These are phyloP conservation scores for Acutogordius australiensis DNA, from an alignment of 2,888 invertebrate genomes.

Conservation along the genomic window DNA sequence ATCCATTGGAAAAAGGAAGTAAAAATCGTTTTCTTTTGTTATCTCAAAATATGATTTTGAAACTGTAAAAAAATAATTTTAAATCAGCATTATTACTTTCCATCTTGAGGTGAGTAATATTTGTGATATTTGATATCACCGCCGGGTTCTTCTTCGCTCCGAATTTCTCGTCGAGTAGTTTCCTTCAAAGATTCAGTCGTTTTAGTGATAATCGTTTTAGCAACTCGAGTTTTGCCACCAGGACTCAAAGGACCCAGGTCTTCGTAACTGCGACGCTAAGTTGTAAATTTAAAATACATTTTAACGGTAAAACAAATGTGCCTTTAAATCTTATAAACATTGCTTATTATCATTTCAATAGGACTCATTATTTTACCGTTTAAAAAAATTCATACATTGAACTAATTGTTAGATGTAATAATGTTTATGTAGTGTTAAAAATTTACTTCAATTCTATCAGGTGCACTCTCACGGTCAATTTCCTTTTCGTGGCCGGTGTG, in stretches of 20 bases:
- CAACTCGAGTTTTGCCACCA: not conserved
- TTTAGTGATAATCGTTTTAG: slow-evolving; percentile 1
- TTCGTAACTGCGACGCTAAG: too few relatives aligned
- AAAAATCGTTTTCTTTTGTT: too few relatives aligned
- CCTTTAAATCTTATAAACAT: not conserved
- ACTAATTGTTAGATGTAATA: too few relatives aligned
- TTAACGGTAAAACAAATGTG: too few relatives aligned
- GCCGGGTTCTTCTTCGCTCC: not conserved
- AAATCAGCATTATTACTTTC: not conserved
- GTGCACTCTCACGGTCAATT: not conserved
- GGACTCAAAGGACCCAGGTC: too few relatives aligned
- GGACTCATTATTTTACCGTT: not conserved
- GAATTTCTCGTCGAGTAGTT: not conserved
- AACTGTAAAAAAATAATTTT: too few relatives aligned
- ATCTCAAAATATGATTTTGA: too few relatives aligned
- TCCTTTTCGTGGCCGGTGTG: not conserved
- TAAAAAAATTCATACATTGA: too few relatives aligned
- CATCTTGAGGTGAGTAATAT: slow-evolving; percentile 1
- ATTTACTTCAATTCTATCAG: too few relatives aligned
- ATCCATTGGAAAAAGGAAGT: too few relatives aligned
- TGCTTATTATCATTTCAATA: not conserved
- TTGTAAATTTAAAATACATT: too few relatives aligned
- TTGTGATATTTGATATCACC: not conserved
- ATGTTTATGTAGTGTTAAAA: too few relatives aligned
- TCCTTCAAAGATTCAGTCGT: not conserved